phyloP scores from a whole-genome alignment of 1,140 invertebrate species.

The Coenobita brevimanus region DNA sequence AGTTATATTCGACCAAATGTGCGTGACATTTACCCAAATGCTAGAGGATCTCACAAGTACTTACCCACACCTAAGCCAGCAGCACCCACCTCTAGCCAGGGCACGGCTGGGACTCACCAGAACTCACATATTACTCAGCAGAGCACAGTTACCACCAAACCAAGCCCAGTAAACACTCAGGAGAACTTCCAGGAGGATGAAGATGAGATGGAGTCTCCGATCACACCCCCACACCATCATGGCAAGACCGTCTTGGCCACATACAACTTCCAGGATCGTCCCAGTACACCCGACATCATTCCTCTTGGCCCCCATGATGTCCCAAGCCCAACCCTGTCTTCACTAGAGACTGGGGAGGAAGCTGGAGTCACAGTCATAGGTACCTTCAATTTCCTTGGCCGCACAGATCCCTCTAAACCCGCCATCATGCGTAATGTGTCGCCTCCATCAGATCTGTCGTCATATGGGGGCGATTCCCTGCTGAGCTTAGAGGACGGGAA shows the following conservation, averaged over 20 bases:
- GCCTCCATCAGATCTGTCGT: background rate
- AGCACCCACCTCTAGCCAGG: too few relatives aligned
- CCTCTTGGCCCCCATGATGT: background rate
- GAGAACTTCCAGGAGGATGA: too few relatives aligned
- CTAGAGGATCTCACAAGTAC: too few relatives aligned
- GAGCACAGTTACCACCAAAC: too few relatives aligned
- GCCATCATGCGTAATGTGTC: background rate
- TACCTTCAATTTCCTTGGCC: constrained; percentile 32
- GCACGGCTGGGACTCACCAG: too few relatives aligned
- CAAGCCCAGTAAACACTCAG: too few relatives aligned
- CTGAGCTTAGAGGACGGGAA: constrained; percentile 46
- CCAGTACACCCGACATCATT: background rate
- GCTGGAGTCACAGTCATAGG: constrained; percentile 8
- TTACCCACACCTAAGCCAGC: too few relatives aligned
- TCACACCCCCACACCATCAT: too few relatives aligned
- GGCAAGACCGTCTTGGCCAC: constrained; percentile 21
- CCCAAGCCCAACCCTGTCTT: background rate
- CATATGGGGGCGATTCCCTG: constrained; percentile 24
- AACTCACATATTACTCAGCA: too few relatives aligned
- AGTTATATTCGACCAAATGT: too few relatives aligned
- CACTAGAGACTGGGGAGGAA: background rate
- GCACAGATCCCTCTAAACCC: background rate
- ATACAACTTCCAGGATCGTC: constrained; percentile 18
- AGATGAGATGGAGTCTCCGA: too few relatives aligned
- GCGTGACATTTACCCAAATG: too few relatives aligned